Evolutionary conservation across 2,888 invertebrate species (phyloP).

Genomic region (Brachypterus glaber): DNA sequence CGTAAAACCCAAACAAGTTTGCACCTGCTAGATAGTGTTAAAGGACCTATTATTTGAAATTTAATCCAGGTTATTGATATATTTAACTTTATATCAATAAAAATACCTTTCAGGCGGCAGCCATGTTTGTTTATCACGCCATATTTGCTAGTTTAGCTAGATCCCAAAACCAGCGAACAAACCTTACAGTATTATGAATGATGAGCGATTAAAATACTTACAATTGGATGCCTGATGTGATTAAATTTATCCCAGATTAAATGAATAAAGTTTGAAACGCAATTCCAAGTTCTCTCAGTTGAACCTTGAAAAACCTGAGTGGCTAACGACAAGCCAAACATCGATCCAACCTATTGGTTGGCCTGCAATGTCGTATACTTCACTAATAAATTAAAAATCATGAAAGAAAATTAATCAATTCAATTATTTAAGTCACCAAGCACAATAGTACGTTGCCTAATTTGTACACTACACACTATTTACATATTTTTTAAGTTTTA

Average conservation of each 20-base stretch:
- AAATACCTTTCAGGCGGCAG: slow-evolving; percentile 10
- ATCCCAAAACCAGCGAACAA: no score
- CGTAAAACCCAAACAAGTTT: no score
- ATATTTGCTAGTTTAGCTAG: no score
- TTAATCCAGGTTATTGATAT: no score
- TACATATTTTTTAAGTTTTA: background rate
- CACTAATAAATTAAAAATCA: slow-evolving; percentile 21
- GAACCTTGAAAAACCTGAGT: slow-evolving; percentile 58
- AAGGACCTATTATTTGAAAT: no score
- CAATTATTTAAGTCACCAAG: background rate
- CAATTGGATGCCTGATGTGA: slow-evolving; percentile 34
- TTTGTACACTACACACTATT: background rate
- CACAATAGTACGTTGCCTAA: background rate
- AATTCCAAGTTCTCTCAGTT: slow-evolving; percentile 61
- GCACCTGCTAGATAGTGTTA: no score
- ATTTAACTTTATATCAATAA: no score
- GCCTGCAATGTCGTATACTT: slow-evolving; percentile 28
- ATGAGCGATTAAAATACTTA: no score
- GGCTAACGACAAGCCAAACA: slow-evolving; percentile 58
- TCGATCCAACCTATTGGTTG: slow-evolving; percentile 52
- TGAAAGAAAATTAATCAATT: slow-evolving; percentile 22
- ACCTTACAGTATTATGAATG: no score
- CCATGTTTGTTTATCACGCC: slow-evolving; percentile 26
- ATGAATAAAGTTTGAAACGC: slow-evolving; percentile 29
- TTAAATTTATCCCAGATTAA: slow-evolving; percentile 51